A percentile compares a stretch with the other conserved stretches of the same genome.
These are phyloP conservation scores for Branchellion lobata DNA, from an alignment of 2,888 invertebrate genomes.

Conservation along the genomic window DNA sequence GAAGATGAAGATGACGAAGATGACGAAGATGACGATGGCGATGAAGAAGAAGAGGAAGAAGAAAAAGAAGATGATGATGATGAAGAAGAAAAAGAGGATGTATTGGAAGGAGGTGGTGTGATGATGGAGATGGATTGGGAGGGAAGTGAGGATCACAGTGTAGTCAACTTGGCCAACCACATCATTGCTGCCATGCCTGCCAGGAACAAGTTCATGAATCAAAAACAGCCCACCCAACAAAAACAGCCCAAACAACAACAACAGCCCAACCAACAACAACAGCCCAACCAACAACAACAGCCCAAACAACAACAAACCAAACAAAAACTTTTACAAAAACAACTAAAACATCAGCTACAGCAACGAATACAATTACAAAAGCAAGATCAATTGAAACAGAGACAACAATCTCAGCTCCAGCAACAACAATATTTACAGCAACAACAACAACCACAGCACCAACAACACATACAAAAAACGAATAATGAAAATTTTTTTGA, in stretches of 20 bases:
- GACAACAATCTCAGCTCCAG: not conserved
- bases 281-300: not conserved
- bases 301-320: not conserved
- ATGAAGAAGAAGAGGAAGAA: not conserved
- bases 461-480: slow-evolving; percentile 46
- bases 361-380: slow-evolving; percentile 13
- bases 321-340: not conserved
- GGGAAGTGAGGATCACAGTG: not conserved
- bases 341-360: slow-evolving; percentile 1
- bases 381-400: slow-evolving; percentile 4
- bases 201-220: slow-evolving; percentile 87
- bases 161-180: slow-evolving; percentile 84
- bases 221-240: not conserved
- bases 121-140: not conserved
- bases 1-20: slow-evolving; percentile 7
- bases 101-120: not conserved
- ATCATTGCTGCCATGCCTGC: slow-evolving; percentile 98
- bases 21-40: not conserved
- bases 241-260: not conserved
- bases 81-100: slow-evolving; percentile 1
- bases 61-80: slow-evolving; percentile 4
- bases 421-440: too few species aligned
- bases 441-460: too few species aligned
- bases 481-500: too few species aligned
- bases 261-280: not conserved